These are phyloP conservation scores for Speoplatyrhinus poulsoni DNA, from an alignment of 2,113 vertebrate species.

Conservation along the genomic window DNA sequence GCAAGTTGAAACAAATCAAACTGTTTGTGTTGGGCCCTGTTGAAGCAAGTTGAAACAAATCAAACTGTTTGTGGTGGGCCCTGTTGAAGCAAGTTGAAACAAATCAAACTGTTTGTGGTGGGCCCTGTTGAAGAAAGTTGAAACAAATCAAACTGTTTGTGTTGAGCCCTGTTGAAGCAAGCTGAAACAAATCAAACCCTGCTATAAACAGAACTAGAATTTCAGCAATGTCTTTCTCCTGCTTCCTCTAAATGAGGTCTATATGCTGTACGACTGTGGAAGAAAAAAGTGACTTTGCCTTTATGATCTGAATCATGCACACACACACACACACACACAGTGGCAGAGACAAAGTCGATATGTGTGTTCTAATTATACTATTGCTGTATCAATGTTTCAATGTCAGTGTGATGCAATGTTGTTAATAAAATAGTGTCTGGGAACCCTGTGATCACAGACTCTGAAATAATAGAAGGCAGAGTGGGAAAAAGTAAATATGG, in stretches of 20 bases:
- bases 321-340: conserved; percentile 35
- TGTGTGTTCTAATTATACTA: conserved; percentile 57
- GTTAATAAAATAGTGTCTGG: conserved; percentile 6
- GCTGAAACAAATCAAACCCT: no score
- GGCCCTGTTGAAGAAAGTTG: no score
- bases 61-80: no score
- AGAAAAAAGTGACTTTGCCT: not conserved
- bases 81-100: no score
- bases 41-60: no score
- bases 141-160: no score
- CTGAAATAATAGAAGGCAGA: not conserved
- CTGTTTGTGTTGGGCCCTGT: no score
- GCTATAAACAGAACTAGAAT: no score
- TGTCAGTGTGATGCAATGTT: conserved; percentile 43
- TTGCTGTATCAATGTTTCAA: conserved; percentile 50
- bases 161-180: no score
- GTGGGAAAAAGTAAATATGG: not conserved
- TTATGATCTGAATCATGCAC: not conserved
- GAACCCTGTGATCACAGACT: conserved; percentile 1
- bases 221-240: no score
- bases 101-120: no score
- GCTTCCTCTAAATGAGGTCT: not conserved
- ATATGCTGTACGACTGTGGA: not conserved
- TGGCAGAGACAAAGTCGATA: conserved; percentile 45
- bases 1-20: no score